Conservation (phyloP, 1,140 invertebrate genomes). For the Lycorma delicatula region DNA sequence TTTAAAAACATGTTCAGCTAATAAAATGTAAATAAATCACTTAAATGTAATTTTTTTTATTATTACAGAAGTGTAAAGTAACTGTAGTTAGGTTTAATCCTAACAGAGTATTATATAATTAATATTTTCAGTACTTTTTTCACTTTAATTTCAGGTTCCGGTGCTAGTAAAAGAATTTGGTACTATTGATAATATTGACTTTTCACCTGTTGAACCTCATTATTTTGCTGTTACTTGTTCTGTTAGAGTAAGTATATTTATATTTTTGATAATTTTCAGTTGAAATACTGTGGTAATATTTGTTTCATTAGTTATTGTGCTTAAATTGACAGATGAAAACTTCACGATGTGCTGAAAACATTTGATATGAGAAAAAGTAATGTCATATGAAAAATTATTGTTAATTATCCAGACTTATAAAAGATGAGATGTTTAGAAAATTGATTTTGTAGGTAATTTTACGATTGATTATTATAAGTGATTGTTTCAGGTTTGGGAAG, state of each 20-base stretch:
- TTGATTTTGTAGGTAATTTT: too few relatives aligned
- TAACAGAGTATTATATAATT: too few relatives aligned
- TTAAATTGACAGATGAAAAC: neutral
- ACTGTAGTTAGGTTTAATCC: too few relatives aligned
- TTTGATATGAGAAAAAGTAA: neutral
- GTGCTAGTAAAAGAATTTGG: slow-evolving; percentile 88
- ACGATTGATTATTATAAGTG: too few relatives aligned
- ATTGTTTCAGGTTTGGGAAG: too few relatives aligned
- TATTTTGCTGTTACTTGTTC: slow-evolving; percentile 87
- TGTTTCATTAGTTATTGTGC: neutral
- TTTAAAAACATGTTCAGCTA: too few relatives aligned
- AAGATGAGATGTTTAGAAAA: neutral
- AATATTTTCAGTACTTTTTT: too few relatives aligned
- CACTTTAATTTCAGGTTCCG: slow-evolving; percentile 71
- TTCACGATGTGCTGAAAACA: neutral
- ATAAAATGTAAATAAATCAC: too few relatives aligned
- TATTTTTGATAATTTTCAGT: neutral
- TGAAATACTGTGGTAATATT: neutral
- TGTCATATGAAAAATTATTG: neutral
- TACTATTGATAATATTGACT: slow-evolving; percentile 81
- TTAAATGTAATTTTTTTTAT: too few relatives aligned
- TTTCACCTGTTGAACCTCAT: slow-evolving; percentile 76
- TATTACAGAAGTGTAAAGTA: too few relatives aligned
- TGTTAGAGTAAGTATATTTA: slow-evolving; percentile 53
- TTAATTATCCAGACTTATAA: neutral